Percentiles rank a stretch among this genome's conserved stretches.
Evolutionary conservation across 2,113 vertebrate species (phyloP).

Genomic region (Drymodes brunneopygia): DNA sequence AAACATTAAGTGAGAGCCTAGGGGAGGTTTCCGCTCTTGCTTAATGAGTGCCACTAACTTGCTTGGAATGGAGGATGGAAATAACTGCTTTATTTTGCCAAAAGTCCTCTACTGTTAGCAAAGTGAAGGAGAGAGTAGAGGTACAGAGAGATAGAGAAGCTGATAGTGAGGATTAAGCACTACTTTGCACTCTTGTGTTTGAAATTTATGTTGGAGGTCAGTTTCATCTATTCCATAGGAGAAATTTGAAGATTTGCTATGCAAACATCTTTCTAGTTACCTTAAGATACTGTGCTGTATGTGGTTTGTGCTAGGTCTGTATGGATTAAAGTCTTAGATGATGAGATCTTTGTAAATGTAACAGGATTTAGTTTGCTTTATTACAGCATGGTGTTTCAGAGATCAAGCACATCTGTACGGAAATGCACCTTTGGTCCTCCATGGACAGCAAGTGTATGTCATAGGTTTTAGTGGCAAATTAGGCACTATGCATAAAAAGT

Average conservation of each 20-base stretch:
- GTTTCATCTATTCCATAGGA: not conserved
- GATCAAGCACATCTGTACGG: fast-evolving
- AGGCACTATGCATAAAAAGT: not conserved
- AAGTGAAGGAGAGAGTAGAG: not conserved
- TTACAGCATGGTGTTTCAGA: not conserved
- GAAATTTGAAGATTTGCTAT: conserved; percentile 36
- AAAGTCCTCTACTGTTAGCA: not conserved
- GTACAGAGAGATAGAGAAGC: not conserved
- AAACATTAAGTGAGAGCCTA: conserved; percentile 4
- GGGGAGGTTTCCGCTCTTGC: not conserved
- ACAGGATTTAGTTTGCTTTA: not conserved
- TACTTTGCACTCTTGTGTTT: conserved; percentile 14
- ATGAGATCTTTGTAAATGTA: not conserved
- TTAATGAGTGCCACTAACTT: not conserved
- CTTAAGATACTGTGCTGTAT: conserved; percentile 1
- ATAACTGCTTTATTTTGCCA: not conserved
- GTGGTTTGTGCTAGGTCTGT: not conserved
- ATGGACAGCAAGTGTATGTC: not conserved
- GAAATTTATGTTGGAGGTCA: not conserved
- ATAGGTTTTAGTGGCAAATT: not conserved
- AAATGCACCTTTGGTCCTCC: not conserved
- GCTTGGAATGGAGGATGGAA: not conserved
- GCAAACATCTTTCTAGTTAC: conserved; percentile 21
- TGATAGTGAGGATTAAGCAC: not conserved
- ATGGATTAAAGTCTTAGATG: not conserved